These are phyloP conservation scores for Rostratula benghalensis DNA, from an alignment of 2,113 vertebrate genomes.

Conservation along the genomic window DNA sequence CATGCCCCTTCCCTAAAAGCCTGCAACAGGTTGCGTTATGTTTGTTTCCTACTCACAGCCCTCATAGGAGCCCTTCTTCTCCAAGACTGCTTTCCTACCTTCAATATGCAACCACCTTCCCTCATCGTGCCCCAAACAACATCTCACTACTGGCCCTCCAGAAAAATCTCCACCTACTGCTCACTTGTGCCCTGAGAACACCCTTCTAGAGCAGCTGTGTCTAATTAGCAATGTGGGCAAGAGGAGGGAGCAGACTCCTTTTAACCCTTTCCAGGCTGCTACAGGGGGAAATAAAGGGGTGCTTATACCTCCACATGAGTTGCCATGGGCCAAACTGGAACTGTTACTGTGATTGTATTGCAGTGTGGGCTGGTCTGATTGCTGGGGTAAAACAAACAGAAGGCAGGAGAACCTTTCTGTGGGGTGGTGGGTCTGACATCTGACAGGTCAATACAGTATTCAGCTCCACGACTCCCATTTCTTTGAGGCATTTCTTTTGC, in stretches of 20 bases:
- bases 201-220: background rate
- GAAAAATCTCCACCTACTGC: fast-evolving
- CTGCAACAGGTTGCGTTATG: background rate
- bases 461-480: background rate
- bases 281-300: background rate
- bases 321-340: background rate
- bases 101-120: background rate
- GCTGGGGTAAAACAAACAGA: background rate
- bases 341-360: background rate
- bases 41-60: background rate
- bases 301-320: background rate
- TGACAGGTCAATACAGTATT: background rate
- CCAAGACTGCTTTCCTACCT: background rate
- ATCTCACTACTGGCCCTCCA: fast-evolving
- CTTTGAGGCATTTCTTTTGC: background rate
- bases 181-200: fast-evolving
- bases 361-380: background rate
- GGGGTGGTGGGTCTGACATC: background rate
- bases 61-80: background rate
- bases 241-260: background rate
- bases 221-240: background rate
- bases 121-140: too few species aligned
- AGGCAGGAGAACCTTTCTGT: background rate
- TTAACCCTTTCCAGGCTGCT: background rate
- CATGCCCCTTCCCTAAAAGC: background rate